These are phyloP conservation scores for Myopa testacea DNA, from an alignment of 2,888 invertebrate species.

Conservation along the genomic window DNA sequence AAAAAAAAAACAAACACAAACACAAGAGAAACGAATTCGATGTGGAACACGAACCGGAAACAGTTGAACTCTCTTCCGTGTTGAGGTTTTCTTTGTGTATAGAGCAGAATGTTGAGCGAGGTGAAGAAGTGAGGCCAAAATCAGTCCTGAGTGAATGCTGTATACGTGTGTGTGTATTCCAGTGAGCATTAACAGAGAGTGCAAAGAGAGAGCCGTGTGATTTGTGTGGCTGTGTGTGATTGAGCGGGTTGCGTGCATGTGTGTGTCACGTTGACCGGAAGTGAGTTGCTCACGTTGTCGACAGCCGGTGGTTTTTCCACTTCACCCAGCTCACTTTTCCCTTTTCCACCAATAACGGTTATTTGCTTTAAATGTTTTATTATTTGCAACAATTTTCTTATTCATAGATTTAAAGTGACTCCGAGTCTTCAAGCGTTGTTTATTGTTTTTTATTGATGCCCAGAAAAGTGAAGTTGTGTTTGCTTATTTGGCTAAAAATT, in stretches of 20 bases:
- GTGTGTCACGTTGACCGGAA: slow-evolving; percentile 22
- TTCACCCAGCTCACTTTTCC: slow-evolving; percentile 1
- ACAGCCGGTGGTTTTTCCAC: slow-evolving; percentile 24
- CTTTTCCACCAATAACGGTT: background rate
- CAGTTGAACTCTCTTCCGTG: slow-evolving; percentile 32
- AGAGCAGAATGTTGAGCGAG: background rate
- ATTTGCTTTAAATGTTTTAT: background rate
- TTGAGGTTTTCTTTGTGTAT: slow-evolving; percentile 13
- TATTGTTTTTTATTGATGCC: background rate
- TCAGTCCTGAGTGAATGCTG: background rate
- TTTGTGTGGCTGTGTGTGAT: slow-evolving; percentile 10
- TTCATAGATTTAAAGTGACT: background rate
- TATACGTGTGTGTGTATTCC: background rate
- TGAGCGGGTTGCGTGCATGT: background rate
- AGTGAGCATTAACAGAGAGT: background rate
- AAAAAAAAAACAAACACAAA: background rate
- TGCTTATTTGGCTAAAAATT: too few relatives aligned
- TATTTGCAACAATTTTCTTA: background rate
- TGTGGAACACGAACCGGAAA: slow-evolving; percentile 31
- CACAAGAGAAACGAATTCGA: background rate
- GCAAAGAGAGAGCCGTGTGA: background rate
- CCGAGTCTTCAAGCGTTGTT: background rate
- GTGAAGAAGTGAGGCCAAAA: background rate
- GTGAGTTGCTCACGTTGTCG: slow-evolving; percentile 26
- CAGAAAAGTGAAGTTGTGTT: too few relatives aligned